Evolutionary conservation across 2,888 invertebrate genomes (phyloP).

Genomic region (Tyria jacobaeae): DNA sequence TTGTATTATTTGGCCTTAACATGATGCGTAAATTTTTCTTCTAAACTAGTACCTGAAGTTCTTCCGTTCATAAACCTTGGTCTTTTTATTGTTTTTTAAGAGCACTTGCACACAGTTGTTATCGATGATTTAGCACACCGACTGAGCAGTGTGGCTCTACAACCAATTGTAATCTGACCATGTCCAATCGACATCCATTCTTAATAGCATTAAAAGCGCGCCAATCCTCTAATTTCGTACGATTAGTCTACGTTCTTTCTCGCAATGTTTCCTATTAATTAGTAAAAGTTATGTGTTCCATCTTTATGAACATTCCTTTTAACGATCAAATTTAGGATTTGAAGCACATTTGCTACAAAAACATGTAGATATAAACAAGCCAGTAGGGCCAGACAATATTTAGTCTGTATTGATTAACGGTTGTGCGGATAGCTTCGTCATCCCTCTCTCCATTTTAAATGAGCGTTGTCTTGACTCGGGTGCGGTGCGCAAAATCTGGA

Average conservation of each 20-base stretch:
- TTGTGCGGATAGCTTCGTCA: no score
- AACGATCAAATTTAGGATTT: neutral
- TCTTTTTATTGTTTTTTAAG: slow-evolving; percentile 20
- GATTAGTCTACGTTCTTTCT: slow-evolving; percentile 31
- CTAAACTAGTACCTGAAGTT: neutral
- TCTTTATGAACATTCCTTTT: neutral
- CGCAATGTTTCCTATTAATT: slow-evolving; percentile 20
- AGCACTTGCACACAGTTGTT: slow-evolving; percentile 48
- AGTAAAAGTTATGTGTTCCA: slow-evolving; percentile 3
- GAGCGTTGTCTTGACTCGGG: no score
- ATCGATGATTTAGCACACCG: slow-evolving; percentile 62
- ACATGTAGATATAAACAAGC: no score
- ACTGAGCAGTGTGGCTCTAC: slow-evolving; percentile 54
- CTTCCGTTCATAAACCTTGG: neutral
- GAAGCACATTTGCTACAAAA: no score
- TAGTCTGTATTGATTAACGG: no score
- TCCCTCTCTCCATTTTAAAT: no score
- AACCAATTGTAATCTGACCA: slow-evolving; percentile 58
- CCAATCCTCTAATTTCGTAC: slow-evolving; percentile 23
- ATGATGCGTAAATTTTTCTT: slow-evolving; percentile 5
- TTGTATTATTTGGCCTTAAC: neutral
- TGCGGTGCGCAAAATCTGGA: no score
- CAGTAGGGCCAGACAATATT: no score
- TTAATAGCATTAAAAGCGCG: slow-evolving; percentile 46
- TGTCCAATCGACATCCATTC: slow-evolving; percentile 55